Base-by-base conservation (phyloP, 2,113 vertebrate genomes). In the Rhinoptilus africanus region DNA sequence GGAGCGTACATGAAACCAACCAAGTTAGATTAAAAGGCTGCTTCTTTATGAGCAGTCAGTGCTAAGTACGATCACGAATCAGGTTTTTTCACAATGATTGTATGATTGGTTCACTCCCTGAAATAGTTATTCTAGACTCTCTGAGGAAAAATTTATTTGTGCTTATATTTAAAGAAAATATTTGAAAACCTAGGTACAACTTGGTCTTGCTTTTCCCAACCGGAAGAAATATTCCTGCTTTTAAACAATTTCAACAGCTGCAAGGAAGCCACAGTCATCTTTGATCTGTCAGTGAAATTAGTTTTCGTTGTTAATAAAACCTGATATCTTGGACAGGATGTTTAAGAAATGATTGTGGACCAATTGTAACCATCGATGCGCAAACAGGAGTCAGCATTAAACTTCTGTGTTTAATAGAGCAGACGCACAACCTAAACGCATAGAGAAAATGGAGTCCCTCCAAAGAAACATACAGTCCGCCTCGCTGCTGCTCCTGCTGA, bases 241-340 rank as follows among this genome's bases (percentile, higher is more conserved):
- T 92, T 77, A 85, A 95, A 79, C 30, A 74, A 64, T 77, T 92
- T 85, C 85, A 89, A 77, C 51, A 80, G 59, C 63, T 85, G 67
- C 57, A 64, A 73, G 76, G 73, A 96, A 96, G 80, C 67, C 82
- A 66, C 34, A 39, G 54, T 88, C 39, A 54, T 92, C 79, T 94
- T 97, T 94, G 95, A 86, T 96, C 57, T 83, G 79, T 77, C 85
- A 96, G n/a, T 91, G 89, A 83, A 97, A 95, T 95, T 67, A 92
- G 14, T 85, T 94, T 88, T 94, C 17, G 0, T 83, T 96, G 54
- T 85, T 95, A 92, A 94, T 95, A 96, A 96, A 96, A 94, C 77
- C 27, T 92, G 84, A 91, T 89, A 43, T 89, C 59, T 88, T 90
- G 28, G 71, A 62, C 59, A 79, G 81, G 50, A 30, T 64, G 39